Percentiles rank a stretch among this genome's conserved stretches.
Conservation (phyloP, 2,797 vertebrate species). For the Sternarchorhynchus goeldii region DNA sequence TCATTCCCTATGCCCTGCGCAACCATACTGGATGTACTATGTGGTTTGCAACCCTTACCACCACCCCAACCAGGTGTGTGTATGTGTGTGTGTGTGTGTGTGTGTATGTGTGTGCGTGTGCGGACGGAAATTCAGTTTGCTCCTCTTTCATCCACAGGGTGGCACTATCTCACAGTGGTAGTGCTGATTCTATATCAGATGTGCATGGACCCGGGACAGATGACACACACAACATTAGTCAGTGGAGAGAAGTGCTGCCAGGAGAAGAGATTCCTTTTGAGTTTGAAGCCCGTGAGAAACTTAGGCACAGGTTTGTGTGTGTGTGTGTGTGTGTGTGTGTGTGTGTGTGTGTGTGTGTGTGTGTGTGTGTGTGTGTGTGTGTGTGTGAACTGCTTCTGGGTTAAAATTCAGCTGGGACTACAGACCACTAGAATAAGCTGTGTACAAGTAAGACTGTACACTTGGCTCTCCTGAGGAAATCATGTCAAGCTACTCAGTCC, state of each 20-base stretch:
- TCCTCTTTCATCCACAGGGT: slow-evolving; percentile 76
- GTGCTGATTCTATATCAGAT: slow-evolving; percentile 87
- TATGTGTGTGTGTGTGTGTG: background rate
- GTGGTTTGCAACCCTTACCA: slow-evolving; percentile 95
- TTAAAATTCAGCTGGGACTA: background rate
- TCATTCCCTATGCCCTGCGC: slow-evolving; percentile 91
- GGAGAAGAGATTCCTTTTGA: slow-evolving; percentile 95
- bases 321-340: slow-evolving; percentile 7
- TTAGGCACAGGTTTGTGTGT: slow-evolving; percentile 76
- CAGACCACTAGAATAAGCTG: background rate
- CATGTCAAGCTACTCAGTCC: background rate
- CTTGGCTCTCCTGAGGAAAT: background rate
- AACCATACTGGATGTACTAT: slow-evolving; percentile 96
- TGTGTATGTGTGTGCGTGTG: slow-evolving; percentile 63
- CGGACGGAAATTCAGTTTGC: background rate
- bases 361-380: slow-evolving; percentile 66
- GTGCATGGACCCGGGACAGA: slow-evolving; percentile 80
- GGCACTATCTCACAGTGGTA: slow-evolving; percentile 94
- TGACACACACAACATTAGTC: slow-evolving; percentile 89
- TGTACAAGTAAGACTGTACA: no score
- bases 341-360: slow-evolving; percentile 49
- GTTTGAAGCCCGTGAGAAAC: slow-evolving; percentile 94
- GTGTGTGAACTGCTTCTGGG: slow-evolving; percentile 18
- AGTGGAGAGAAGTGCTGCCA: slow-evolving; percentile 92
- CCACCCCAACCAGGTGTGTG: slow-evolving; percentile 92